phyloP scores from a whole-genome alignment of 64 coral and sea anemone genomes.

The Actinia equina region DNA sequence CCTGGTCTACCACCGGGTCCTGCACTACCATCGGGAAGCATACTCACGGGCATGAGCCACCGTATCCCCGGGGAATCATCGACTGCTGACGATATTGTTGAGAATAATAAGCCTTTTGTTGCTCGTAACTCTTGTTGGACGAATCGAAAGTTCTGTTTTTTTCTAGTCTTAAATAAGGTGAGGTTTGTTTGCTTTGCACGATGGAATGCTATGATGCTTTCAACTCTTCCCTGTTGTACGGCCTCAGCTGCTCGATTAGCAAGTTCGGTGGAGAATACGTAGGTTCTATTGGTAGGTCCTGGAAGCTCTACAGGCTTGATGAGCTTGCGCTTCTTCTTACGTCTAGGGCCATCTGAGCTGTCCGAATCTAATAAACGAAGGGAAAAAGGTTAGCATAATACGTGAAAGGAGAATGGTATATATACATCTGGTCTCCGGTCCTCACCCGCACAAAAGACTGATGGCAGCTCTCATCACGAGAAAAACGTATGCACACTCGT shows the following conservation, averaged over 20 bases:
- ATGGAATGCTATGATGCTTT: constrained; percentile 80
- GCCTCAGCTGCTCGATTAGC: constrained; percentile 96
- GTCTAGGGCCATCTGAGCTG: constrained; percentile 81
- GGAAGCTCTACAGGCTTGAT: constrained; percentile 51
- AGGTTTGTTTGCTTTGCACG: constrained; percentile 78
- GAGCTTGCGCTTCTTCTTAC: constrained; percentile 69
- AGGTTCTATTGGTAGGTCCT: constrained; percentile 73
- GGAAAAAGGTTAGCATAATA: too few species aligned
- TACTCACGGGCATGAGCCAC: constrained; percentile 46
- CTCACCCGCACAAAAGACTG: too few species aligned
- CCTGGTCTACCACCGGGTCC: constrained; percentile 32
- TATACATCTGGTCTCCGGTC: too few species aligned
- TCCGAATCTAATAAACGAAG: constrained; percentile 74
- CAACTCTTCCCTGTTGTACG: constrained; percentile 70
- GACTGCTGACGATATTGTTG: constrained; percentile 51
- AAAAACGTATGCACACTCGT: too few species aligned
- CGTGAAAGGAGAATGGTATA: too few species aligned
- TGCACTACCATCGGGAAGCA: constrained; percentile 33
- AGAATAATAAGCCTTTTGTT: constrained; percentile 72
- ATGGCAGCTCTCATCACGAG: too few species aligned
- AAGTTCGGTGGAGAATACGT: constrained; percentile 87
- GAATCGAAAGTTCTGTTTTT: constrained; percentile 37
- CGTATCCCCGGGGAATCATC: constrained; percentile 49
- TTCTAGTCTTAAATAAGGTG: constrained; percentile 78
- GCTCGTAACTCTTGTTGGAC: constrained; percentile 30